Percentiles rank a stretch among this genome's conserved stretches.
These are phyloP conservation scores for Gryllus longicercus DNA, from an alignment of 2,888 invertebrate genomes.

Conservation along the genomic window DNA sequence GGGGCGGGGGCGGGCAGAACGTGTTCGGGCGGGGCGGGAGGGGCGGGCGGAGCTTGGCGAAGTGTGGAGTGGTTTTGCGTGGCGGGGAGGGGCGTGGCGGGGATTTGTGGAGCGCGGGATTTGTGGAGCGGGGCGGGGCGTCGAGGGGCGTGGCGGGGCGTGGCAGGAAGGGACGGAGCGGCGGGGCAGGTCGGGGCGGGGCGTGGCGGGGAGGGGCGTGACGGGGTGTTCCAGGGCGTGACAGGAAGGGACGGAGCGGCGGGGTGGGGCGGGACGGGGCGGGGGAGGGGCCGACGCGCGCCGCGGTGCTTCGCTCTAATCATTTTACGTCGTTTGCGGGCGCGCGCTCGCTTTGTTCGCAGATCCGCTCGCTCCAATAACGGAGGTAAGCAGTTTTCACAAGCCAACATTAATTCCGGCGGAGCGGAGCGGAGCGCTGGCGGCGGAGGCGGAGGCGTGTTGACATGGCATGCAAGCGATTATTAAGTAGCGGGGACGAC, in stretches of 20 bases:
- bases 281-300: slow-evolving; percentile 26
- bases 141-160: slow-evolving; percentile 30
- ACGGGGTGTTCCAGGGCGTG: slow-evolving; percentile 5
- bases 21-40: neutral
- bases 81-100: neutral
- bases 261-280: slow-evolving; percentile 23
- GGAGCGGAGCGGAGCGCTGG: neutral
- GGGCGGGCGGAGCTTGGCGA: too few relatives aligned
- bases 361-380: neutral
- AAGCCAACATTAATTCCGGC: neutral
- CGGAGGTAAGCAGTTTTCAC: slow-evolving; percentile 17
- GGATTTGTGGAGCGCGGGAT: too few relatives aligned
- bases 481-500: slow-evolving; percentile 27
- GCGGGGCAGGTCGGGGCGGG: slow-evolving; percentile 30
- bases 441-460: neutral
- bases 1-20: slow-evolving; percentile 29
- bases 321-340: slow-evolving; percentile 1
- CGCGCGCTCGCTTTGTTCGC: too few relatives aligned
- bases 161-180: slow-evolving; percentile 23
- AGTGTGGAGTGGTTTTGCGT: too few relatives aligned
- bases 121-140: slow-evolving; percentile 25
- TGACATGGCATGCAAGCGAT: slow-evolving; percentile 24
- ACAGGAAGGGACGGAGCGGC: slow-evolving; percentile 11
- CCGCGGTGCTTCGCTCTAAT: neutral
- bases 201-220: slow-evolving; percentile 24